phyloP scores from a whole-genome alignment of 2,113 vertebrate genomes.

The Cygnus atratus region DNA sequence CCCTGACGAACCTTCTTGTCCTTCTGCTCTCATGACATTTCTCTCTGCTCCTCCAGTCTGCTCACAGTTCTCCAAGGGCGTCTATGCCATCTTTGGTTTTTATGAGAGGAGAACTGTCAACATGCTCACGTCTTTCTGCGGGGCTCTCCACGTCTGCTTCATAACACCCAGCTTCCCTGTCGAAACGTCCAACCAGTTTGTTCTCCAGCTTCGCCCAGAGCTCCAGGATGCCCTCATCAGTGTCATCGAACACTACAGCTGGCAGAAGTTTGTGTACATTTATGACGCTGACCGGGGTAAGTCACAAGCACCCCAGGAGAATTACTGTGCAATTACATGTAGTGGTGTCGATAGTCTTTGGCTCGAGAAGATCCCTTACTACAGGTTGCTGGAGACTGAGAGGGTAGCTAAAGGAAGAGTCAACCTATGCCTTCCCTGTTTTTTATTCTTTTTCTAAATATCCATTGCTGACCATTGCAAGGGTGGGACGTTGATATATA shows the following conservation, averaged over 20 bases:
- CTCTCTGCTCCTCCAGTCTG: slow-evolving; percentile 83
- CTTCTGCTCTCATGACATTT: neutral
- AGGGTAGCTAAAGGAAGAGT: neutral
- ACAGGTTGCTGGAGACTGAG: neutral
- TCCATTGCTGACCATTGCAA: neutral
- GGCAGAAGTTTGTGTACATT: slow-evolving; percentile 98
- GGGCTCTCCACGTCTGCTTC: slow-evolving; percentile 97
- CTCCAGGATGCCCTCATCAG: slow-evolving; percentile 95
- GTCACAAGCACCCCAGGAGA: neutral
- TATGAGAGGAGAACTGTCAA: slow-evolving; percentile 97
- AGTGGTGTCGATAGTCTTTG: neutral
- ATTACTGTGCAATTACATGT: neutral
- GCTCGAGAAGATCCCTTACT: neutral
- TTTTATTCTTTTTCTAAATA: neutral
- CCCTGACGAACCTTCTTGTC: neutral
- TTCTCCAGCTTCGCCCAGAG: slow-evolving; percentile 96
- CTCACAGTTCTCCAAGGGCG: slow-evolving; percentile 98
- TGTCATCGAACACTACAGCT: slow-evolving; percentile 94
- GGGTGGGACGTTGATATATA: neutral
- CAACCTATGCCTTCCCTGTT: neutral
- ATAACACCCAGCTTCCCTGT: slow-evolving; percentile 97
- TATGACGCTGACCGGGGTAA: slow-evolving; percentile 96
- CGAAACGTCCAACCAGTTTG: slow-evolving; percentile 96
- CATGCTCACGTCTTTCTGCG: slow-evolving; percentile 98
- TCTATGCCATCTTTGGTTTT: slow-evolving; percentile 98